Base-by-base conservation (phyloP, 2,888 invertebrate species). In the Antitype chi region DNA sequence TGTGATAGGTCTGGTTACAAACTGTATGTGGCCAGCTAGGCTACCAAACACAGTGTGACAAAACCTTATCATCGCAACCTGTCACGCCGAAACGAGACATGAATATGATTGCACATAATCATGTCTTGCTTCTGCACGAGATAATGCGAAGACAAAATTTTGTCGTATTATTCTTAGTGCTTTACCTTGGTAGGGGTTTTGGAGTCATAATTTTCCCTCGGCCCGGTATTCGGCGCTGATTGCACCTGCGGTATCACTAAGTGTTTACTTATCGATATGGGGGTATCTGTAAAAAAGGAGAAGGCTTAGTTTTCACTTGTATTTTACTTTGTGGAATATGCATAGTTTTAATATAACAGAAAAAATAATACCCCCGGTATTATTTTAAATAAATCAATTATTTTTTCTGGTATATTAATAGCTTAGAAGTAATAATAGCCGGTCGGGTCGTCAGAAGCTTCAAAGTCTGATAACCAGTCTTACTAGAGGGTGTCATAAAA, bases 211-310 rank as follows among this genome's bases (percentile, higher is more conserved):
- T 92, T 94, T 92, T 97, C 95, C 89, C 96, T 94, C 82, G 94
- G 93, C 72, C 95, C 60, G 20, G 95, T 92, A 88, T 94, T 96
- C 11, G 93, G 91, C 5, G 92, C 92, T 9, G 91, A 76, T 90
- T 96, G 97, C 38, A 97, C 96, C 84, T 98, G 97, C 0, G 99
- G 99, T 85, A 99, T 97, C 13, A 99, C 97, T 80, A 99, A 97
- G 94, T 99, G 99, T 59, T 99, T 97, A 81, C 99, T 99, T 80
- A 99, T 97, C 5, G 99, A 98, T 91, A 99, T 98, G 5, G 99
- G 99, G 77, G 99, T 99, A 53, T 98, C 98, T 97, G 91, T 59
- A 82, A 55, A 11, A 2, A n/a, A n/a, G n/a, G n/a, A 70, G 20
- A 59, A 47, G n/a, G n/a, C n/a, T 55, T n/a, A 8, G n/a, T n/a